Base-by-base conservation (phyloP, 2,797 vertebrate genomes). In the Pangasius djambal region DNA sequence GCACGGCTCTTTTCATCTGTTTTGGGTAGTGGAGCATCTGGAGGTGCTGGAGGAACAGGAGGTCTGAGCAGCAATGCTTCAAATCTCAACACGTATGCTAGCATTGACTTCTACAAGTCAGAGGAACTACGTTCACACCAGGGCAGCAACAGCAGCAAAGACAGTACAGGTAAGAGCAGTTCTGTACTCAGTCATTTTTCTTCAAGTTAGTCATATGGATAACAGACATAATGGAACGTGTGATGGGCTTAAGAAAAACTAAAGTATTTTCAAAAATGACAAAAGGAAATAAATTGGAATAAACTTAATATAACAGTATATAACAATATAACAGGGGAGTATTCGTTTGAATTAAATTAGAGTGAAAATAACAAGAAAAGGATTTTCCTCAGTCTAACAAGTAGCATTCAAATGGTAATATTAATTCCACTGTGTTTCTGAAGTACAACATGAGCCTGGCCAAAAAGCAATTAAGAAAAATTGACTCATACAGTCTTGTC, bases 91-190 rank as follows among this genome's bases (percentile, higher is more conserved):
- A 95, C 95, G 4, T 98, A 97, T 0, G 95, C 97, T 92, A 95
- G 96, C 95, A 97, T 97, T 0, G 95, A 97, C 93, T 97, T 97
- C 94, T 97, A 97, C 93, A 96, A 96, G 92, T 95, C 95, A 0
- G 91, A 93, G 70, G 96, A 97, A 92, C 94, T 97, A 89, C 93
- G 96, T 83, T 95, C 94, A 8, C 94, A 95, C 90, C 95, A 96
- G 90, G 94, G 95, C 4, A 94, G 94, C 77, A 95, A 89, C 93
- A 95, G 94, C 82, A 96, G 91, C 93, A 95, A 95, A 84, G 96
- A 97, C 44, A 95, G 95, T 92, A 96, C 96, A 94, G 94, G 95
- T 96, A 90, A 81, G 90, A 82, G 55, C 57, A 57, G 44, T 13
- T 88, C 15, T 37, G 85, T 79, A 12, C 74, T 83, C 15, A 20